Conservation (phyloP, 2,113 vertebrate species). For the Ginglymostoma cirratum region DNA sequence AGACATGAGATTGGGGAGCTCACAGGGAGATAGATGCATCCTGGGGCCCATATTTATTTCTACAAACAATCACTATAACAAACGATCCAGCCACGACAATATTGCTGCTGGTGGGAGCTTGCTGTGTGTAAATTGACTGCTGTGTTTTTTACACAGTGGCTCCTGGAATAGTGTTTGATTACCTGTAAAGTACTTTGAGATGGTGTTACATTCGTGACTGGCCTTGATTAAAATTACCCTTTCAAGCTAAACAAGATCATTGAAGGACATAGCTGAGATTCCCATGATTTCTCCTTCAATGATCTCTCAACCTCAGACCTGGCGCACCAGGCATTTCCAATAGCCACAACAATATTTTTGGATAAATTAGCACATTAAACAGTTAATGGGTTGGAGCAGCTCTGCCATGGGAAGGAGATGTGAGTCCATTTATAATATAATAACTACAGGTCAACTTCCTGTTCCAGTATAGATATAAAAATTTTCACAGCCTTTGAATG, state of each 20-base stretch:
- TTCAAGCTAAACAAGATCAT: not conserved
- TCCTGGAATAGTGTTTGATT: no score
- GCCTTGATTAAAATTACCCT: not conserved
- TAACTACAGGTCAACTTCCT: not conserved
- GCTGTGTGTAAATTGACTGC: not conserved
- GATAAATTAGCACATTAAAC: not conserved
- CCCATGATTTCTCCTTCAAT: not conserved
- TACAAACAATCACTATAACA: not conserved
- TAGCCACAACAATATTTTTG: not conserved
- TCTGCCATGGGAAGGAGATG: not conserved
- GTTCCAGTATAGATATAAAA: not conserved
- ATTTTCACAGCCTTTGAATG: not conserved
- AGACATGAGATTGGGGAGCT: no score
- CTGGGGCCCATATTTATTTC: not conserved
- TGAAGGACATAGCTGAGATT: not conserved
- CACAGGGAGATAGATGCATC: not conserved
- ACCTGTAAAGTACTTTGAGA: not conserved
- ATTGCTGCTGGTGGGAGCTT: not conserved
- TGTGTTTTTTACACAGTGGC: no score
- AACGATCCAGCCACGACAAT: not conserved
- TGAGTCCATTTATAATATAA: not conserved
- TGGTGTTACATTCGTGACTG: not conserved
- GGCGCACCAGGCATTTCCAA: not conserved
- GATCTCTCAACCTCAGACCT: not conserved
- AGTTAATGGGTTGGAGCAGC: not conserved